Percentiles rank a stretch among this genome's conserved stretches.
phyloP scores from a whole-genome alignment of 2,113 vertebrate species.

The Scolopax mira region DNA sequence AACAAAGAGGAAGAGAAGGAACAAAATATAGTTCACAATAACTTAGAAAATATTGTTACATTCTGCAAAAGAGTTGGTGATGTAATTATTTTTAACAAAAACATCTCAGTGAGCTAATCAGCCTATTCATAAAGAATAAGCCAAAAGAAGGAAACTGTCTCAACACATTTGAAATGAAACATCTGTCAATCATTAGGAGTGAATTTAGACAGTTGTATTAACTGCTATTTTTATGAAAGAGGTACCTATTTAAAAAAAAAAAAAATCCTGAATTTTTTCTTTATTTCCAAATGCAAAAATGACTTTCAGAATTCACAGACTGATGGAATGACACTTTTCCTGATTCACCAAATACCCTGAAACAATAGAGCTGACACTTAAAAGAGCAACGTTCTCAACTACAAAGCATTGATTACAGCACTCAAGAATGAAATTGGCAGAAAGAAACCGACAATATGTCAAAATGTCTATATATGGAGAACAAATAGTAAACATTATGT shows the following conservation, averaged over 20 bases:
- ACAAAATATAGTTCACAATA: background rate
- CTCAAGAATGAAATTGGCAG: background rate
- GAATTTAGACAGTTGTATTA: background rate
- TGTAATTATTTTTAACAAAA: background rate
- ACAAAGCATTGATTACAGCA: background rate
- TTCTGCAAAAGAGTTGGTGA: background rate
- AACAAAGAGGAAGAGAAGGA: background rate
- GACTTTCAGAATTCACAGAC: background rate
- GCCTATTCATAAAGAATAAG: background rate
- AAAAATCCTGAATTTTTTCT: background rate
- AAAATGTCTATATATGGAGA: background rate
- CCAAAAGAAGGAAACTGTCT: background rate
- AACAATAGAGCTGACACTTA: background rate
- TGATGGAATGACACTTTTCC: background rate
- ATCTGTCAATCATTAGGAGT: background rate
- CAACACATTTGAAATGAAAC: background rate
- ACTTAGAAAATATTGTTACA: background rate
- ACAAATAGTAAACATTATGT: background rate
- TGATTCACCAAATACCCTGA: background rate
- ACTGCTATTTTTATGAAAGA: background rate
- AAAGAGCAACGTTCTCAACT: background rate
- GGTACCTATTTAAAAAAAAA: too few relatives aligned
- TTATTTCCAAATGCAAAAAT: background rate
- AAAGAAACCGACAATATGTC: background rate
- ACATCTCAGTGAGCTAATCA: background rate